These are phyloP conservation scores for Parambassis ranga DNA, from an alignment of 2,797 vertebrate species.

Conservation along the genomic window DNA sequence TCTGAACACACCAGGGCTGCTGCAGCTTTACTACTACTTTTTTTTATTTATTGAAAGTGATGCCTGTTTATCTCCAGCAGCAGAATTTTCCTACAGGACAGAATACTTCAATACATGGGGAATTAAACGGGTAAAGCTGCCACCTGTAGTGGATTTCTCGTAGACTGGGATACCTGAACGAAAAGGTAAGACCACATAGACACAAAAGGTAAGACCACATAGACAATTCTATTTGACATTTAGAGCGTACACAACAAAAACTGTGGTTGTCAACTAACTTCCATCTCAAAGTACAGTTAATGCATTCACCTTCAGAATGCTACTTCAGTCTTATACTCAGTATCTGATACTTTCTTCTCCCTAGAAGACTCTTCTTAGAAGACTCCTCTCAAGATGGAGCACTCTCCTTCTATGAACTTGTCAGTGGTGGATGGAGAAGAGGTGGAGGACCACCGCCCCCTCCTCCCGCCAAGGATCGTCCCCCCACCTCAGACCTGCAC, in stretches of 20 bases:
- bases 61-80: not conserved
- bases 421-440: constrained; percentile 63
- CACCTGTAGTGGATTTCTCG: not conserved
- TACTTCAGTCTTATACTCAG: not conserved
- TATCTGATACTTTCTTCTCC: not conserved
- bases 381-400: constrained; percentile 59
- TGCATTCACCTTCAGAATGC: not conserved
- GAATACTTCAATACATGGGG: not conserved
- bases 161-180: not conserved
- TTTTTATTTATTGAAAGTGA: not conserved
- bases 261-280: no score
- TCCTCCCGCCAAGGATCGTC: constrained; percentile 51
- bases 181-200: constrained; percentile 70
- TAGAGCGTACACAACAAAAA: not conserved
- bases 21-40: no score
- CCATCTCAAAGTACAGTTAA: no score
- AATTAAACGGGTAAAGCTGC: constrained; percentile 7
- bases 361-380: constrained; percentile 17
- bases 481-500: constrained; percentile 56
- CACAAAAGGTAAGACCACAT: no score
- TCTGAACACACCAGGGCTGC: not conserved
- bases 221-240: no score
- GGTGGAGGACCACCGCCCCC: constrained; percentile 66
- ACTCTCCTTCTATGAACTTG: constrained; percentile 66
- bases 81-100: constrained; percentile 40